Evolutionary conservation across 2,797 vertebrate species (phyloP).

Genomic region (Momotus momota): DNA sequence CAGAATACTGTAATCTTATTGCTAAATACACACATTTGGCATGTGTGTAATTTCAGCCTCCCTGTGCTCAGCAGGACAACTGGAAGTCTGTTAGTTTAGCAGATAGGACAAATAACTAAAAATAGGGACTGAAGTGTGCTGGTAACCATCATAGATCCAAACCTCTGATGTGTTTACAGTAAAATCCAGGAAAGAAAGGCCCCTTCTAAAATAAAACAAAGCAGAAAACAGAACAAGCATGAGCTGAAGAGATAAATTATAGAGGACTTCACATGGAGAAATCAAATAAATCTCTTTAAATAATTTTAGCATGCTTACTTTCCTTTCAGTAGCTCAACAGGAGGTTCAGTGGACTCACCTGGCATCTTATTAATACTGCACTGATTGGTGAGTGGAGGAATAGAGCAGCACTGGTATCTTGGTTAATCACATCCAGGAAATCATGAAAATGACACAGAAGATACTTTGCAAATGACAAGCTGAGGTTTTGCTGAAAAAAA

Average conservation of each 20-base stretch:
- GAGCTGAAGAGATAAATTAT: conserved; percentile 22
- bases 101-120: not conserved
- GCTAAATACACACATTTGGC: not conserved
- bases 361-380: not conserved
- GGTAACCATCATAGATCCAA: not conserved
- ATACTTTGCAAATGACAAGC: not conserved
- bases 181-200: not conserved
- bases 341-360: conserved; percentile 31
- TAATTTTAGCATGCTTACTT: conserved; percentile 57
- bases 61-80: not conserved
- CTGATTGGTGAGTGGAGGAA: conserved; percentile 23
- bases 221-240: not conserved
- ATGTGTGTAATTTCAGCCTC: not conserved
- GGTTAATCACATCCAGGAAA: not conserved
- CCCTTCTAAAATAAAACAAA: not conserved
- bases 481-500: not conserved
- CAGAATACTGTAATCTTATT: not conserved
- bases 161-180: not conserved
- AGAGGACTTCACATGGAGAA: conserved; percentile 33
- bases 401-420: not conserved
- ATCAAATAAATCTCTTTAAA: conserved; percentile 54
- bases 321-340: conserved; percentile 28
- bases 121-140: not conserved
- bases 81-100: not conserved
- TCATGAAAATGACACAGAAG: not conserved